These are phyloP conservation scores for Drosophila emarginata DNA, from an alignment of 2,888 invertebrate genomes.

Conservation along the genomic window DNA sequence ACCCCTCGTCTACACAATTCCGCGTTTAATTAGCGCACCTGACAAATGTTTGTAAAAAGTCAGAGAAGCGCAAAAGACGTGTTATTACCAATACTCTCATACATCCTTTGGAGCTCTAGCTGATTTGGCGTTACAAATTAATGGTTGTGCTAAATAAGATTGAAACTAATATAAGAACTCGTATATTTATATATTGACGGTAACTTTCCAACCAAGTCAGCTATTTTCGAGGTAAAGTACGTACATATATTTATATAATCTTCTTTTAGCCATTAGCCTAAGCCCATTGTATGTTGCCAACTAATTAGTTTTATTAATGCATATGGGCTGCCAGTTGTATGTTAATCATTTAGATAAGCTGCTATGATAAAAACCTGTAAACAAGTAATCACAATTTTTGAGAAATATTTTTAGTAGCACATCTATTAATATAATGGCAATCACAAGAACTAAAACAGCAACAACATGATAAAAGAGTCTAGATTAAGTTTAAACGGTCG, in stretches of 20 bases:
- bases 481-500: slow-evolving; percentile 23
- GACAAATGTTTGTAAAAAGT: slow-evolving; percentile 39
- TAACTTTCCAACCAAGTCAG: slow-evolving; percentile 1
- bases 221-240: not conserved
- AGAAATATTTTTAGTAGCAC: not conserved
- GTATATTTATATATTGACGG: not conserved
- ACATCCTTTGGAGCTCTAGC: slow-evolving; percentile 13
- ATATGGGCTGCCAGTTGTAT: slow-evolving; percentile 54
- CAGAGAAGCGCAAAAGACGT: slow-evolving; percentile 33
- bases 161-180: not conserved
- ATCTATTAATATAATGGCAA: not conserved
- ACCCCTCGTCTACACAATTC: slow-evolving; percentile 16
- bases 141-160: slow-evolving; percentile 9
- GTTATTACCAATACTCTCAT: slow-evolving; percentile 26
- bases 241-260: not conserved
- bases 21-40: slow-evolving; percentile 58
- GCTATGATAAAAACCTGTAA: slow-evolving; percentile 45
- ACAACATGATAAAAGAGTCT: not conserved
- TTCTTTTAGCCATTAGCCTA: not conserved
- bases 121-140: slow-evolving; percentile 12
- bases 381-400: slow-evolving; percentile 11
- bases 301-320: slow-evolving; percentile 68
- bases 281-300: slow-evolving; percentile 32
- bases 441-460: not conserved
- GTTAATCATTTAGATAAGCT: slow-evolving; percentile 46